These are phyloP conservation scores for Eulithis testata DNA, from an alignment of 2,888 invertebrate species.

Conservation along the genomic window DNA sequence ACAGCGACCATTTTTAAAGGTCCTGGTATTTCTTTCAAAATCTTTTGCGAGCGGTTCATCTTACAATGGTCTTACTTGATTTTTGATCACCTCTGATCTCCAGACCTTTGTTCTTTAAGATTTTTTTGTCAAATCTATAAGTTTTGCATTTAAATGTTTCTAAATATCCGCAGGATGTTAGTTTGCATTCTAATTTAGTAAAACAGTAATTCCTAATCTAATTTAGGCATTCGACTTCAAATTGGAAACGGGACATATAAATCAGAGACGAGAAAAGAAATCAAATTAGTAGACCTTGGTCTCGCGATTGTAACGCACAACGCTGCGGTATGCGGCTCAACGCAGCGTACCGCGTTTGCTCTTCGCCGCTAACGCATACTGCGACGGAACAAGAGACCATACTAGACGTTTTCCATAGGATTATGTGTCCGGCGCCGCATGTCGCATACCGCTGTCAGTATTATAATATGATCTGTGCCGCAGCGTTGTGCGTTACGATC, in stretches of 20 bases:
- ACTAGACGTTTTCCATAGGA: too few species aligned
- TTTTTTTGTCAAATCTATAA: slow-evolving; percentile 18
- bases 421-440: too few species aligned
- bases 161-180: slow-evolving; percentile 37
- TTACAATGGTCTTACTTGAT: slow-evolving; percentile 14
- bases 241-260: slow-evolving; percentile 10
- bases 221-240: slow-evolving; percentile 23
- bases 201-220: slow-evolving; percentile 33
- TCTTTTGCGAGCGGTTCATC: not conserved
- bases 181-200: slow-evolving; percentile 38
- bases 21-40: slow-evolving; percentile 8
- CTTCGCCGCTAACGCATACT: too few species aligned
- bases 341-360: too few species aligned
- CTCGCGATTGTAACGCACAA: too few species aligned
- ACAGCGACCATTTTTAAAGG: slow-evolving; percentile 25
- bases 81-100: slow-evolving; percentile 24
- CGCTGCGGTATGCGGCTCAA: too few species aligned
- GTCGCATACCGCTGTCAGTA: too few species aligned
- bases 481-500: too few species aligned
- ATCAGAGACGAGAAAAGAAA: not conserved
- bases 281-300: not conserved
- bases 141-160: not conserved
- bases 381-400: too few species aligned
- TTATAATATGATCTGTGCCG: too few species aligned
- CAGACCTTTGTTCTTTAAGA: slow-evolving; percentile 13